Evolutionary conservation across 30 jellyfish, hydroid and myxozoan genomes (phyloP).

Genomic region (Aurelia aurita): DNA sequence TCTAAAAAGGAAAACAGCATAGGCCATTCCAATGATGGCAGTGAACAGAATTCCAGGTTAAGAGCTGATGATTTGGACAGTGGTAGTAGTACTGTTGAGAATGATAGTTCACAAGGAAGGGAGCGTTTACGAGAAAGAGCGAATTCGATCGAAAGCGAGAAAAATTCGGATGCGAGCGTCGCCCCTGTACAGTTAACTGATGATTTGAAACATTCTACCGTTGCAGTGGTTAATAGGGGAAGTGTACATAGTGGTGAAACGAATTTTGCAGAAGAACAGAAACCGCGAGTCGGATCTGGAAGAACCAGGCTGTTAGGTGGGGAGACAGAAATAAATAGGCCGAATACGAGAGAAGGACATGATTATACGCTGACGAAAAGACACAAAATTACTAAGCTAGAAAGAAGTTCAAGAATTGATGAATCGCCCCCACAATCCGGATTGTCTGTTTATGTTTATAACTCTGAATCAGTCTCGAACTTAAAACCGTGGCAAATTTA

Average conservation of each 20-base stretch:
- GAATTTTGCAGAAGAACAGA: not conserved
- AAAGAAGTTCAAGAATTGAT: constrained; percentile 33
- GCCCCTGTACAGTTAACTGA: not conserved
- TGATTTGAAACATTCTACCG: not conserved
- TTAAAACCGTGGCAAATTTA: constrained; percentile 85
- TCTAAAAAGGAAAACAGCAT: not conserved
- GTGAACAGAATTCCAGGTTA: no score
- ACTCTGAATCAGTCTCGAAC: constrained; percentile 5
- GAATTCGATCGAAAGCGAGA: not conserved
- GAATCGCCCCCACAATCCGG: constrained; percentile 6
- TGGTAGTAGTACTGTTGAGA: not conserved
- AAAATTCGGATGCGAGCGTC: not conserved
- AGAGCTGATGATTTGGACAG: not conserved
- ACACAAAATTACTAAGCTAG: not conserved
- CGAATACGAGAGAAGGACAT: not conserved
- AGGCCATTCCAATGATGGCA: not conserved
- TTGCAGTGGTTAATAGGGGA: no score
- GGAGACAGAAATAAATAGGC: not conserved
- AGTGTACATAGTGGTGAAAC: no score
- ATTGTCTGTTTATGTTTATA: constrained; percentile 17
- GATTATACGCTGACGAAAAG: not conserved
- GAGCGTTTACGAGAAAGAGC: not conserved
- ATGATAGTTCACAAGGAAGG: not conserved
- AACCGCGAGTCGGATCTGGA: no score
- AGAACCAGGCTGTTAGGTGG: not conserved